Evolutionary conservation across 2,888 invertebrate species (phyloP), one percentile per base, ranked within the genome.

Genomic region (Pterostichus niger): DNA sequence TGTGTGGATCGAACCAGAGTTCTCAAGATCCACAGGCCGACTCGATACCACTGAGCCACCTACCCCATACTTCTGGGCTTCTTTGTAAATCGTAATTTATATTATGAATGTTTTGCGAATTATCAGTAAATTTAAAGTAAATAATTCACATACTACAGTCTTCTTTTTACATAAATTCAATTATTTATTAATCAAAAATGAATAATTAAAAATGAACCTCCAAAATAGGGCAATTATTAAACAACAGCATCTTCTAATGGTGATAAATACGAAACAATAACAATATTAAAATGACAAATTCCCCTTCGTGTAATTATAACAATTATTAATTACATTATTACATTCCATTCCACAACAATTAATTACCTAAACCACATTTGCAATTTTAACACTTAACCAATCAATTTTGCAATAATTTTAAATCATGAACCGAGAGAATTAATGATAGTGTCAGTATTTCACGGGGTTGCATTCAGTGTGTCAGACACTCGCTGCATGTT

Each of bases 331-430:
- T 59, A 11, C 11, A 59, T 6, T 40, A 40, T 40, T 31, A 24
- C 59, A 59, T 59, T 31, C 59, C 59, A 59, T 31, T 24, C 24
- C 10, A 40, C 9, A 59, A 35, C 64, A 64, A 64, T 64, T 64
- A 35, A 64, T 64, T 64, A 40, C 35, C 64, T n/a, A 64, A 33
- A 64, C 31, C 33, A 31, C 35, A 64, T 64, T 64, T 13, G 35
- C n/a, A 13, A 64, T 40, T 64, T 64, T 64, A 35, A 64, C 64
- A 64, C 33, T 64, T 64, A 33, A 64, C 35, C 64, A 64, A 61
- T 61, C 61, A 61, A 64, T 44, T 40, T 7, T 15, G 17, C 44
- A 15, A 44, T 71, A 71, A 56, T 56, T 56, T 17, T 13, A 56
- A 56, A 56, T 56, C 13, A 56, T 17, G 10, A 56, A 17, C 56